Conservation (phyloP, 2,888 invertebrate genomes). For the Hyalella azteca region DNA sequence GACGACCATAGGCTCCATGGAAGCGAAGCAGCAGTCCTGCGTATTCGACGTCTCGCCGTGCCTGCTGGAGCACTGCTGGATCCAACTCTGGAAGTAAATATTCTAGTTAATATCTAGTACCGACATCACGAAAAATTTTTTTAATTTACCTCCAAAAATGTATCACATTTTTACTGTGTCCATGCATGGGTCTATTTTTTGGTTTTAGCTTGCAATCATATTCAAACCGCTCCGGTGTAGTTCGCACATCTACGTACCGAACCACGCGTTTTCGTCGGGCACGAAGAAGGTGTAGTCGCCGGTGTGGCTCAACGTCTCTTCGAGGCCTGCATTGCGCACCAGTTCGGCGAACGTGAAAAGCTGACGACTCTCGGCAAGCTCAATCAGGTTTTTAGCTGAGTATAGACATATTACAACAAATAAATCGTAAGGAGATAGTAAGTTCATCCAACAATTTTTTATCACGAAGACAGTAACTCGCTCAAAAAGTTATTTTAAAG, state of each 20-base stretch:
- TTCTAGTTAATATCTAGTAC: not conserved
- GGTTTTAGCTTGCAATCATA: not conserved
- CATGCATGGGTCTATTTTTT: not conserved
- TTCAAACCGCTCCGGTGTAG: not conserved
- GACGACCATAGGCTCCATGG: constrained; percentile 64
- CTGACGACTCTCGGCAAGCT: constrained; percentile 63
- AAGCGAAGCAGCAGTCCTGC: constrained; percentile 64
- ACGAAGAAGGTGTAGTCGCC: constrained; percentile 65
- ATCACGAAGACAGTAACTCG: too few species aligned
- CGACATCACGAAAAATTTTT: not conserved
- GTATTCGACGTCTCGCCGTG: constrained; percentile 61
- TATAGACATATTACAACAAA: not conserved
- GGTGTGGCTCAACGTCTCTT: constrained; percentile 63
- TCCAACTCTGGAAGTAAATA: constrained; percentile 60
- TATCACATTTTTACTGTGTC: too few species aligned
- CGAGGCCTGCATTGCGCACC: constrained; percentile 64
- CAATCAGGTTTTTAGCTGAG: constrained; percentile 64
- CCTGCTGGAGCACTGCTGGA: constrained; percentile 60
- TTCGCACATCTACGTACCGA: constrained; percentile 61
- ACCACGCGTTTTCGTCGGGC: constrained; percentile 66
- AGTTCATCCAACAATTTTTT: too few species aligned
- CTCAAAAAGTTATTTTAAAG: too few species aligned
- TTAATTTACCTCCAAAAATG: too few species aligned
- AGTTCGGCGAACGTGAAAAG: constrained; percentile 64
- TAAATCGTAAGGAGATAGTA: too few species aligned